A percentile compares a stretch with the other conserved stretches of the same genome.
Conservation (phyloP, 1,140 invertebrate genomes). For the Parasteatoda tepidariorum region DNA sequence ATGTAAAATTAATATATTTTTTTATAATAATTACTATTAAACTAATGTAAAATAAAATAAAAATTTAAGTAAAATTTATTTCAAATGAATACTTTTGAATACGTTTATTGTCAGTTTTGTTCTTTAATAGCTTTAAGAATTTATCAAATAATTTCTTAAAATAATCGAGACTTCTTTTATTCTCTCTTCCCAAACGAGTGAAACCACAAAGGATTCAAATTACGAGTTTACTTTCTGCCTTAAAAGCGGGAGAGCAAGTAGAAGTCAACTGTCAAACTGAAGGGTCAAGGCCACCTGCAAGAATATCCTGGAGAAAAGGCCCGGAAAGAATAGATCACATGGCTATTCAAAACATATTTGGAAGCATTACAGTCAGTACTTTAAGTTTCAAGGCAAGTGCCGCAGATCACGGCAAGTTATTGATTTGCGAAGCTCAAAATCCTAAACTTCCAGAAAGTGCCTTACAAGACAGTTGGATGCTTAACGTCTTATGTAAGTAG, state of each 20-base stretch:
- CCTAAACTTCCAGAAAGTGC: constrained; percentile 67
- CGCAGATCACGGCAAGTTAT: constrained; percentile 82
- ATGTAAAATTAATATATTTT: no score
- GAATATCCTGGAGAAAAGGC: background rate
- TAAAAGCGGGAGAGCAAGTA: constrained; percentile 83
- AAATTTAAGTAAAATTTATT: no score
- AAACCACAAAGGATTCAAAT: constrained; percentile 83
- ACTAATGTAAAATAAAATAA: no score
- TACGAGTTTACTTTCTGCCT: constrained; percentile 78
- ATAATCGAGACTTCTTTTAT: no score
- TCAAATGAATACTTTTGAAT: no score
- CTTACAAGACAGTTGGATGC: constrained; percentile 47
- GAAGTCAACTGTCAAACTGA: constrained; percentile 82
- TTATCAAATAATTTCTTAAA: no score
- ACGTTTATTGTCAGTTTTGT: no score
- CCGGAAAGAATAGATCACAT: constrained; percentile 73
- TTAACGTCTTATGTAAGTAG: constrained; percentile 62
- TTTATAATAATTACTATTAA: no score
- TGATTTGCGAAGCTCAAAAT: constrained; percentile 86
- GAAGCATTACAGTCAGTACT: constrained; percentile 57
- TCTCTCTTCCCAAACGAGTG: no score
- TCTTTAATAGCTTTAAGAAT: no score
- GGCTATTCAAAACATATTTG: constrained; percentile 49
- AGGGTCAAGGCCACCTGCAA: constrained; percentile 29
- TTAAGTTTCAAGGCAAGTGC: constrained; percentile 73